Evolutionary conservation across 1,140 invertebrate species (phyloP), one percentile per base, ranked within the genome.

Genomic region (Drosophila nannoptera): DNA sequence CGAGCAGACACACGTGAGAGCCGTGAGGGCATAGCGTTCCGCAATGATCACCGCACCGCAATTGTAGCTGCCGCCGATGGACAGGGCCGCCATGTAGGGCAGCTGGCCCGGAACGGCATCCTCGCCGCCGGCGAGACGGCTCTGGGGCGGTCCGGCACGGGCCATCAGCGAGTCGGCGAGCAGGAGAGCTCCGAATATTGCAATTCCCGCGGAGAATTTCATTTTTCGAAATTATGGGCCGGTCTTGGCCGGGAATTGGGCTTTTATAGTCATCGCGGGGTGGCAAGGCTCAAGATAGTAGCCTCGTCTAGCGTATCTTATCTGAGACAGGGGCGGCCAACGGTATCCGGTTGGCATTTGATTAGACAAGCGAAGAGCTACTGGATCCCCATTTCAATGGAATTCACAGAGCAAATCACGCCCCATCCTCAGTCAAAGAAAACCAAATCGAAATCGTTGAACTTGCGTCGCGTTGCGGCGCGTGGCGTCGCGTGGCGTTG

Each of bases 1-100:
- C 4, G 87, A 88, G 67, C 87, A 88, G 35, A 88, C 87, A 7
- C 87, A 88, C 14, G 69, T 70, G 29, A 88, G 63, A 4, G 87
- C 77, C 0, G 87, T 88, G 7, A 88, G 43, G 2, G 87, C 87
- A 50, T 75, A 78, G 0, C 52, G 72, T 38, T 84, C 54, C n/a
- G 59, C 68, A 22, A 88, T 68, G 49, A 88, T 78, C 0, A 75
- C 81, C 0, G 82, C 87, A 0, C 87, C 83, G 45, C 87, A 88
- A 31, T 69, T 88, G 63, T 75, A 84, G 33, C 61, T 64, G 5
- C 87, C 87, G 0, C 72, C 87, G 1, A 88, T n/a, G 16, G 83
- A 74, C 40, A 88, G 74, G 2, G 87, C 59, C 0, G 71, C 87
- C 70, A 84, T 82, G 40, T 88, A 88, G 52, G 87, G 87, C 49